These are phyloP conservation scores for Cremastinae sp. DNA, from an alignment of 2,888 invertebrate genomes.

Conservation along the genomic window DNA sequence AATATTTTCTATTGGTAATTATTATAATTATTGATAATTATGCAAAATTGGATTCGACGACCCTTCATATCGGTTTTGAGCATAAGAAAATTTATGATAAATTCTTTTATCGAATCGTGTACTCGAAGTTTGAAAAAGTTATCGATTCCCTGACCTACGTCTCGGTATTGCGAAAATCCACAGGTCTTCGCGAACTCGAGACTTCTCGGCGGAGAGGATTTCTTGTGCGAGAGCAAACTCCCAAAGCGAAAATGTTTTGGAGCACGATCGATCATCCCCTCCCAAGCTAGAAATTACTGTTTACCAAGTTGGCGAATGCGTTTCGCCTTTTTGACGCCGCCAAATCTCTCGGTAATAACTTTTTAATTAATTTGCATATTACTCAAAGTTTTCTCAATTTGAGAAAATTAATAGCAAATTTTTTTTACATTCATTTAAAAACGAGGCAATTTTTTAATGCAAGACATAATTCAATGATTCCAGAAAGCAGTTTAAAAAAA, in stretches of 20 bases:
- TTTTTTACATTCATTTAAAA: background rate
- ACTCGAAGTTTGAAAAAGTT: background rate
- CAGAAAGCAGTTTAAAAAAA: too few relatives aligned
- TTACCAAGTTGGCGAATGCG: constrained; percentile 51
- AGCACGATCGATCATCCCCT: constrained; percentile 54
- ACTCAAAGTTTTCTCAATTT: constrained; percentile 27
- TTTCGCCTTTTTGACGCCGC: constrained; percentile 17
- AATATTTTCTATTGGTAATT: too few relatives aligned
- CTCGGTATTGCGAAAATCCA: constrained; percentile 57
- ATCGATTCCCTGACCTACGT: constrained; percentile 36
- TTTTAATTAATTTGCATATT: constrained; percentile 36
- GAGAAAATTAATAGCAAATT: background rate
- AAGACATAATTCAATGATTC: too few relatives aligned
- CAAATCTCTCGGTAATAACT: constrained; percentile 18
- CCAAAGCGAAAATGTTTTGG: constrained; percentile 45
- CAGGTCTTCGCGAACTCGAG: constrained; percentile 57
- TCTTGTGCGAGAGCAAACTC: constrained; percentile 20
- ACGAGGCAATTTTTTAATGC: background rate
- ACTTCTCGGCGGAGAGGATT: constrained; percentile 20
- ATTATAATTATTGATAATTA: too few relatives aligned
- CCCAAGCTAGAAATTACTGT: constrained; percentile 32
- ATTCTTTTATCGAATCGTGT: background rate
- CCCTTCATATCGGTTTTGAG: too few relatives aligned
- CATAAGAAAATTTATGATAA: background rate
- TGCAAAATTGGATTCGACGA: too few relatives aligned